Evolutionary conservation across 2,888 invertebrate genomes (phyloP).

Genomic region (Teinopalpus imperialis): DNA sequence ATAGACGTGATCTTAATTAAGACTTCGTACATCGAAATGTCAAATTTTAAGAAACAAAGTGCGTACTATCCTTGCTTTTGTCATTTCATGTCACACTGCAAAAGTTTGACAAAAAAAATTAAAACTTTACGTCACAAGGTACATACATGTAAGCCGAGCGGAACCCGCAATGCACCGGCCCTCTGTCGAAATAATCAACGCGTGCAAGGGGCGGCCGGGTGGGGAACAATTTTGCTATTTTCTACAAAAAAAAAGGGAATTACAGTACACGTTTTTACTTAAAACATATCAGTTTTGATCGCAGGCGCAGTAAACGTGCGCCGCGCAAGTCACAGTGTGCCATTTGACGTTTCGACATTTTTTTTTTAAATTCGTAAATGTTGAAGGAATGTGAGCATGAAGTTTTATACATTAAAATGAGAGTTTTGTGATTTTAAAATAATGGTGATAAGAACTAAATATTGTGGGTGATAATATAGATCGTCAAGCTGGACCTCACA

Average conservation of each 20-base stretch:
- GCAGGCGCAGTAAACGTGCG: conserved; percentile 71
- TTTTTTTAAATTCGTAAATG: conserved; percentile 21
- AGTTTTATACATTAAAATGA: conserved; percentile 17
- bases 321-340: conserved; percentile 23
- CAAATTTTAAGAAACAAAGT: too few species aligned
- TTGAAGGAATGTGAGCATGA: conserved; percentile 2
- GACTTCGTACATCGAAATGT: too few species aligned
- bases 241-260: conserved; percentile 59
- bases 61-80: too few species aligned
- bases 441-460: conserved; percentile 52
- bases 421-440: conserved; percentile 29
- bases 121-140: background rate
- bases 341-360: conserved; percentile 16
- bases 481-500: conserved; percentile 48
- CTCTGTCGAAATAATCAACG: conserved; percentile 60
- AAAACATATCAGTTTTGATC: conserved; percentile 73
- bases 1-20: too few species aligned
- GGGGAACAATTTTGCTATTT: conserved; percentile 76
- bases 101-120: background rate
- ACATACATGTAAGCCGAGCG: conserved; percentile 50
- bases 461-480: conserved; percentile 40
- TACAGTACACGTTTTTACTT: conserved; percentile 70
- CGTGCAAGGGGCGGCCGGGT: conserved; percentile 55
- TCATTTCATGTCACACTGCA: too few species aligned
- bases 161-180: conserved; percentile 68